Percentiles rank a stretch among this genome's conserved stretches.
phyloP scores from a whole-genome alignment of 2,797 vertebrate genomes.

The Acipenser transmontanus region DNA sequence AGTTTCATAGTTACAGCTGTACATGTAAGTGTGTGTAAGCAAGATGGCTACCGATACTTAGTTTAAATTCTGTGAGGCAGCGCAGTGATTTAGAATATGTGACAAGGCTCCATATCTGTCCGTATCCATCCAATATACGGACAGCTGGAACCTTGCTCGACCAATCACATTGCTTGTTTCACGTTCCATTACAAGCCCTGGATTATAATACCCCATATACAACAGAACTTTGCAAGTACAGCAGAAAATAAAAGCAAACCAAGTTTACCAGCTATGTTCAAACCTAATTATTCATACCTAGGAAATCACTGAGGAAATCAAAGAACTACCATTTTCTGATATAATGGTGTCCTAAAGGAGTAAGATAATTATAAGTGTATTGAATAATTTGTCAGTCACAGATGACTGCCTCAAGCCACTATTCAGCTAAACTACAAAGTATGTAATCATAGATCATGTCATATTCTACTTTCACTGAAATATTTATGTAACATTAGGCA shows the following conservation, averaged over 20 bases:
- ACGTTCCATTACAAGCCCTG: too few species aligned
- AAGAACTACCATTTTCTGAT: neutral
- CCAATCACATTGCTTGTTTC: too few species aligned
- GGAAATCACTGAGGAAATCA: neutral
- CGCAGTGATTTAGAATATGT: too few species aligned
- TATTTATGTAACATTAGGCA: conserved; percentile 18
- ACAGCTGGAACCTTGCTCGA: too few species aligned
- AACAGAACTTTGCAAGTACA: too few species aligned
- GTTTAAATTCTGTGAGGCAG: too few species aligned
- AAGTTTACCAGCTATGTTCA: neutral
- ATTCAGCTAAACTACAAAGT: conserved; percentile 13
- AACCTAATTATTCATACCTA: neutral
- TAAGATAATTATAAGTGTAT: conserved; percentile 17
- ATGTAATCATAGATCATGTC: conserved; percentile 19
- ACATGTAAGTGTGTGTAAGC: too few species aligned
- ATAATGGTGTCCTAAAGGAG: conserved; percentile 9
- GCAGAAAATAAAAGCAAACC: neutral
- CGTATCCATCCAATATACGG: too few species aligned
- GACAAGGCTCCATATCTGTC: too few species aligned
- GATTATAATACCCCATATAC: too few species aligned
- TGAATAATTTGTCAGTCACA: conserved; percentile 19
- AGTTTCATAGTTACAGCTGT: too few species aligned
- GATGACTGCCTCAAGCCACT: conserved; percentile 14
- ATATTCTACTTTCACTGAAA: conserved; percentile 10
- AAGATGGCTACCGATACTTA: too few species aligned